Conservation (phyloP, 2,113 vertebrate genomes). For the Sphyrna mokarran region DNA sequence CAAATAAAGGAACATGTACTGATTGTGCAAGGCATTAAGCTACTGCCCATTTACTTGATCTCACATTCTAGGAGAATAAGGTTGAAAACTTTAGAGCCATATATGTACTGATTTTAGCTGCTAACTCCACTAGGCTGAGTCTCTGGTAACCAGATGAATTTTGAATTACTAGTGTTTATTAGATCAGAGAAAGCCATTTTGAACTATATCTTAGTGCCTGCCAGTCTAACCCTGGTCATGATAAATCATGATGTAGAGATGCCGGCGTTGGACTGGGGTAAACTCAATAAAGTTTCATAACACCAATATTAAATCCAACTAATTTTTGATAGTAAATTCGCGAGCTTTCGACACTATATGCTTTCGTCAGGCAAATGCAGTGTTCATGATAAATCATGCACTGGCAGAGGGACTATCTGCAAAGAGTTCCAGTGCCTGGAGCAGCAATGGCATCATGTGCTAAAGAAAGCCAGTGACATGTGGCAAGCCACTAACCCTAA, state of each 20-base stretch:
- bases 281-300: too few relatives aligned
- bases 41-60: background rate
- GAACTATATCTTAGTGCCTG: background rate
- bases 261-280: too few relatives aligned
- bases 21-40: background rate
- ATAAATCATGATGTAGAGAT: too few relatives aligned
- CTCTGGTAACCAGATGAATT: background rate
- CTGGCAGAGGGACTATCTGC: background rate
- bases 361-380: too few relatives aligned
- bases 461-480: background rate
- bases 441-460: background rate
- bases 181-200: background rate
- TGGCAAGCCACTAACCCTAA: background rate
- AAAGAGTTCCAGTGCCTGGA: background rate
- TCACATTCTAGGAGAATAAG: background rate
- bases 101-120: background rate
- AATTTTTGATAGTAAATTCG: too few relatives aligned
- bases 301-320: too few relatives aligned
- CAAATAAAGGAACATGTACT: background rate
- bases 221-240: background rate
- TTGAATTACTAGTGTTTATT: background rate
- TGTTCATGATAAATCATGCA: background rate
- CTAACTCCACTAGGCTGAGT: background rate
- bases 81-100: background rate
- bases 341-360: too few relatives aligned